A percentile compares a stretch with the other conserved stretches of the same genome.
Conservation (phyloP, 2,888 invertebrate genomes). For the Acronicta psi region DNA sequence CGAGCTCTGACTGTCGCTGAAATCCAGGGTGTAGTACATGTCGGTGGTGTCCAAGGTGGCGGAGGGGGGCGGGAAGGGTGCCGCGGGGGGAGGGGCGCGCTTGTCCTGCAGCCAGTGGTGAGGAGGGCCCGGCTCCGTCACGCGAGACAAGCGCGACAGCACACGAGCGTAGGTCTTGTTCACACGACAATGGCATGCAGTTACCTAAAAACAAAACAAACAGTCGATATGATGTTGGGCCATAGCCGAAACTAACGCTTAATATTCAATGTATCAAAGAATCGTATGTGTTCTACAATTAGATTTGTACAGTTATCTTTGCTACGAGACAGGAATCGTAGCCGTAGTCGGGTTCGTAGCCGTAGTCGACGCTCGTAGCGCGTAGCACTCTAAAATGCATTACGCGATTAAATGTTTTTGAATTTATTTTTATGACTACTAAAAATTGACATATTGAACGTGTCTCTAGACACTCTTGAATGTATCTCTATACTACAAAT, state of each 20-base stretch:
- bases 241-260: too few species aligned
- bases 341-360: not conserved
- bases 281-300: too few species aligned
- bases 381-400: not conserved
- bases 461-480: too few species aligned
- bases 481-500: too few species aligned
- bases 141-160: slow-evolving; percentile 87
- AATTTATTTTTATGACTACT: too few species aligned
- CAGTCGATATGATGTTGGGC: not conserved
- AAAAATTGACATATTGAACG: not conserved
- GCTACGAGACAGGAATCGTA: not conserved
- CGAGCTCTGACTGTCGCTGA: slow-evolving; percentile 93
- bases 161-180: slow-evolving; percentile 93
- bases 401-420: not conserved
- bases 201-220: slow-evolving; percentile 86
- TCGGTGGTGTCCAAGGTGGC: slow-evolving; percentile 91
- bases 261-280: too few species aligned
- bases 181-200: slow-evolving; percentile 94
- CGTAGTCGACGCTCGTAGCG: not conserved
- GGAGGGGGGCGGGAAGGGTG: slow-evolving; percentile 70
- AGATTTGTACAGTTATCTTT: not conserved
- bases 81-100: slow-evolving; percentile 68
- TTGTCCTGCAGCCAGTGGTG: slow-evolving; percentile 91
- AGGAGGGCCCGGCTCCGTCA: slow-evolving; percentile 72
- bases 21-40: slow-evolving; percentile 94